Conservation (phyloP, 1,140 invertebrate species). For the Sarcophaga bullata region DNA sequence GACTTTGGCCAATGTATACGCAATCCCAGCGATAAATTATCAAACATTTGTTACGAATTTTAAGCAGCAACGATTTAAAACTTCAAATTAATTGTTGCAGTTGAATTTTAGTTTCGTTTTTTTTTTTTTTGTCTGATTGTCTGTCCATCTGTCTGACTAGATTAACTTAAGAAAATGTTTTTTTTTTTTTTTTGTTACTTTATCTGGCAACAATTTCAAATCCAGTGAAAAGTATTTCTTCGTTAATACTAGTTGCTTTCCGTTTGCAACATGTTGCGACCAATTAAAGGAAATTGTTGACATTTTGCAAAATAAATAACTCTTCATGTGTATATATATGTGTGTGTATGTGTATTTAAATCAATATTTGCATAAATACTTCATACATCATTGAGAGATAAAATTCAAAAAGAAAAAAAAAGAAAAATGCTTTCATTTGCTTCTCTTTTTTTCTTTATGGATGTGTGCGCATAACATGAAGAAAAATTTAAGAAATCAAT, state of each 20-base stretch:
- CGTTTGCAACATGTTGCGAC: neutral
- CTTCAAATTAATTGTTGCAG: neutral
- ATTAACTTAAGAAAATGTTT: neutral
- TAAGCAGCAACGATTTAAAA: neutral
- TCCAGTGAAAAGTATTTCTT: neutral
- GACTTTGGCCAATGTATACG: too few species aligned
- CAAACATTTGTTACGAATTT: neutral
- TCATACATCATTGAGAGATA: neutral
- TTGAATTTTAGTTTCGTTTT: neutral
- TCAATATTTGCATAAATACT: conserved; percentile 11
- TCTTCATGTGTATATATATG: neutral
- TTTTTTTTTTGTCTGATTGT: neutral
- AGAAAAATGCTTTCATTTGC: neutral
- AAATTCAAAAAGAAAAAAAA: neutral
- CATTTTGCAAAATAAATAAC: neutral
- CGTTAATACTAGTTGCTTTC: conserved; percentile 4
- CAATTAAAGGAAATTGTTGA: conserved; percentile 17
- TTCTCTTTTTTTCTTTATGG: too few species aligned
- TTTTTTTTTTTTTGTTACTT: neutral
- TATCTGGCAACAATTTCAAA: neutral
- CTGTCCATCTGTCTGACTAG: too few species aligned
- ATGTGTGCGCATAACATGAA: neutral
- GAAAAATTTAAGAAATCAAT: neutral
- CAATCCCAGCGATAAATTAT: neutral
- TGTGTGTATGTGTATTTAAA: too few species aligned